A percentile compares a stretch with the other conserved stretches of the same genome.
These are phyloP conservation scores for Anhinga rufa DNA, from an alignment of 2,113 vertebrate species.

Conservation along the genomic window DNA sequence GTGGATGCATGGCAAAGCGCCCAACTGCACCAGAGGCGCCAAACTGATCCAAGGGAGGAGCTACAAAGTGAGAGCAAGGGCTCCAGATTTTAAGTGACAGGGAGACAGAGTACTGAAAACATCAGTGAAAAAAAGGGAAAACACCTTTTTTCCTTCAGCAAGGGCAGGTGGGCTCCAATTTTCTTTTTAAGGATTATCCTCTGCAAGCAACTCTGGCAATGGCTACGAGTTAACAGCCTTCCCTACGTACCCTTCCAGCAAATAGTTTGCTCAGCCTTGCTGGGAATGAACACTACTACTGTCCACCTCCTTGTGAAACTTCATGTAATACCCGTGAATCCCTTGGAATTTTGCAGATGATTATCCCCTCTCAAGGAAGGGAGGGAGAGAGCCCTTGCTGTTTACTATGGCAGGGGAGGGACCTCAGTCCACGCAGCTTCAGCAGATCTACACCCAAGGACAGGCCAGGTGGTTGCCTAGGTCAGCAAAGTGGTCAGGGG, in stretches of 20 bases:
- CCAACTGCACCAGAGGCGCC: neutral
- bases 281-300: neutral
- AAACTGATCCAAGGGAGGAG: neutral
- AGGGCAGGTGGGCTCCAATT: neutral
- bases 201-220: neutral
- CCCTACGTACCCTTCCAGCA: neutral
- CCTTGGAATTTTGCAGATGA: neutral
- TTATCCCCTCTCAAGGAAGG: neutral
- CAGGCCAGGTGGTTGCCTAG: neutral
- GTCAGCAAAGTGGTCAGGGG: neutral
- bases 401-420: neutral
- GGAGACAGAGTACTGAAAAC: neutral
- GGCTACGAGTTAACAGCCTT: neutral
- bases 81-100: neutral
- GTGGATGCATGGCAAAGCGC: neutral
- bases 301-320: neutral
- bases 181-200: neutral
- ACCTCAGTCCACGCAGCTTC: neutral
- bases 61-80: neutral
- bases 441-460: neutral
- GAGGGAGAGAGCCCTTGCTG: neutral
- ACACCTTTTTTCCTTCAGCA: neutral
- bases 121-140: neutral
- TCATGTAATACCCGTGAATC: neutral
- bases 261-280: neutral